Conservation (phyloP, 1,140 invertebrate genomes). For the Drosophila nigromelanica region DNA sequence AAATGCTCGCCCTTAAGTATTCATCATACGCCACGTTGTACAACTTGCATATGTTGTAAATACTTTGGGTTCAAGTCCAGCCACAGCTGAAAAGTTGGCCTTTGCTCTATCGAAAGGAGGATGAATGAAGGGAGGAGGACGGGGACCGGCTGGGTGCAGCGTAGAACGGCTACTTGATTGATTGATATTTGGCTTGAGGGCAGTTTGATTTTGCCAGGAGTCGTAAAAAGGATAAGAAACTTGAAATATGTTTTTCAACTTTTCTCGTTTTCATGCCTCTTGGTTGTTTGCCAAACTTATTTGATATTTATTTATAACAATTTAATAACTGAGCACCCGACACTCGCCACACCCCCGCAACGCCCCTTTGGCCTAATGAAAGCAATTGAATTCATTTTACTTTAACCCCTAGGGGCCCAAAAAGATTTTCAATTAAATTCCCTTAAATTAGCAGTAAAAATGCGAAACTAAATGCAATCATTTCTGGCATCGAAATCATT, state of each 20-base stretch:
- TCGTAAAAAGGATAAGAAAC: constrained; percentile 65
- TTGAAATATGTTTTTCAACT: constrained; percentile 73
- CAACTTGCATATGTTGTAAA: constrained; percentile 79
- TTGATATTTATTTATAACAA: constrained; percentile 58
- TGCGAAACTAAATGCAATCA: constrained; percentile 51
- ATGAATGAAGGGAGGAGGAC: not conserved
- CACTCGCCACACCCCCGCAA: not conserved
- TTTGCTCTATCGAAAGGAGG: not conserved
- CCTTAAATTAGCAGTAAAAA: constrained; percentile 69
- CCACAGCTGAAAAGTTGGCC: constrained; percentile 55
- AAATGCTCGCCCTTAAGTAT: constrained; percentile 66
- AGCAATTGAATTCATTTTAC: constrained; percentile 32
- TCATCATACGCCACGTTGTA: constrained; percentile 69
- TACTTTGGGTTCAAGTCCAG: constrained; percentile 57
- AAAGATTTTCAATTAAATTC: constrained; percentile 62
- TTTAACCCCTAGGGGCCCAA: not conserved
- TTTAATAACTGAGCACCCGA: constrained; percentile 58
- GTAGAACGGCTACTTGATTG: constrained; percentile 49
- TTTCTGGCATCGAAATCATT: constrained; percentile 49
- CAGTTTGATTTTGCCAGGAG: constrained; percentile 50
- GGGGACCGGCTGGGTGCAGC: not conserved
- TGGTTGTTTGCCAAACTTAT: constrained; percentile 55
- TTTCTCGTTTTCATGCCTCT: constrained; percentile 51
- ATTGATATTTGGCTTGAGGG: constrained; percentile 74
- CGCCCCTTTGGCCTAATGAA: constrained; percentile 33